A percentile compares a stretch with the other conserved stretches of the same genome.
Conservation (phyloP, 2,113 vertebrate species). For the Sebastes fasciatus region DNA sequence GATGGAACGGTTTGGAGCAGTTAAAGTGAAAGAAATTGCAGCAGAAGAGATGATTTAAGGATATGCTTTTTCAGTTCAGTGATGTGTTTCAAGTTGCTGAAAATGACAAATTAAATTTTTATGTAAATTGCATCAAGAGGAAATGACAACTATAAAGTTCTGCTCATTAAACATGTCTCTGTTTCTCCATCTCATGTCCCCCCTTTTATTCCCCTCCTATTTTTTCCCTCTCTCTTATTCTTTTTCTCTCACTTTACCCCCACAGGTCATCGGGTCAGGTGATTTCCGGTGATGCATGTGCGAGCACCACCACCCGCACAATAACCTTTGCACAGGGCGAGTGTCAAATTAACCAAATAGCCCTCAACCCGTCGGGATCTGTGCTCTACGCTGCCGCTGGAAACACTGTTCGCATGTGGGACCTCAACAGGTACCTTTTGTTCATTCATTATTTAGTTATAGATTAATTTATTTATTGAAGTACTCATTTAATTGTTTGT, state of each 20-base stretch:
- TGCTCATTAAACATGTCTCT: background rate
- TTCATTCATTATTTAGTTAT: background rate
- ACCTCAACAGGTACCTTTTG: conserved; percentile 90
- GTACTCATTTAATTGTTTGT: conserved; percentile 2
- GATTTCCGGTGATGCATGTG: conserved; percentile 92
- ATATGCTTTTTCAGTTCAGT: conserved; percentile 11
- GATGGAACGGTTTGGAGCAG: background rate
- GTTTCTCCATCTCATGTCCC: background rate
- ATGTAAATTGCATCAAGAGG: background rate
- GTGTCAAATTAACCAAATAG: conserved; percentile 97
- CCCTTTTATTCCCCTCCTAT: background rate
- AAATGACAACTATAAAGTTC: conserved; percentile 6
- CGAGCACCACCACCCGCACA: conserved; percentile 88
- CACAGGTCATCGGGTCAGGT: conserved; percentile 92
- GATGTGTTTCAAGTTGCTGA: conserved; percentile 9
- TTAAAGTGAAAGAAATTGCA: background rate
- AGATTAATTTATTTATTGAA: background rate
- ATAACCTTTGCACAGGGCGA: conserved; percentile 92
- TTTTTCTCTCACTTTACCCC: background rate
- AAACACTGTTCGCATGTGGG: conserved; percentile 94
- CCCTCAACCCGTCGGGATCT: conserved; percentile 91
- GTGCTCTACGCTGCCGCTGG: conserved; percentile 92
- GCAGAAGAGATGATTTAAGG: background rate
- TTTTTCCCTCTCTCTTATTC: background rate
- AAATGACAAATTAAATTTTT: conserved; percentile 33